Base-by-base conservation (phyloP, 2,113 vertebrate genomes). In the Sylvietta virens region DNA sequence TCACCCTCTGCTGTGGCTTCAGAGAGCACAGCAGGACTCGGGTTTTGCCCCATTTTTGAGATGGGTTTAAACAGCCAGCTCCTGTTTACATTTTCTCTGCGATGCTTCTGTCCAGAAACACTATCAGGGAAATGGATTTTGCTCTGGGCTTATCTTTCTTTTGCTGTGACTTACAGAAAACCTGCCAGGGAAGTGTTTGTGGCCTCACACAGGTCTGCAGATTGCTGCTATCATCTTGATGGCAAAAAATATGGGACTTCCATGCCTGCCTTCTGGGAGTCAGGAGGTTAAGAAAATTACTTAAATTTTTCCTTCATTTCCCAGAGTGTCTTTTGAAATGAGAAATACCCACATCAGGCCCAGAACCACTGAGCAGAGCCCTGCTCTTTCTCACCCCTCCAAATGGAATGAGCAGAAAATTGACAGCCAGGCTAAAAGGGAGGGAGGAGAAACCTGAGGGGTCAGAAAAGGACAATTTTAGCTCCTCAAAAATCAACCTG, bases 171-270 rank as follows among this genome's bases (percentile, higher is more conserved):
- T 91, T 74, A 37, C 1, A 71, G 83, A 28, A 74, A 86, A 58
- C 65, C 65, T 81, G 66, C 78, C 94, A 91, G 92, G 93, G 93
- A 91, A 97, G 92, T 84, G 81, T 97, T 95, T 96, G 88, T 86
- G 92, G 95, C 85, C 90, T 94, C 81, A 15, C 61, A 82, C 74
- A 33, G 45, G 35, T 87, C 70, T 69, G 69, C 89, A 96, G 93
- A 97, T 96, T 96, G 94, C 85, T 87, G 92, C 91, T 91, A 94
- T 98, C 97, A 97, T 86, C 78, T 12, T 92, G 97, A 96, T 96
- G 94, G 54, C 90, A 97, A 95, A 97, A 97, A 97, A 95, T 95
- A 95, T 6, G 62, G 87, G 72, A 91, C 87, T 94, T 93, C 61
- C 90, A 94, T 82, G 80, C 11, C 24, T 88, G 91, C 84, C 84